phyloP scores from a whole-genome alignment of 1,140 invertebrate genomes.

The Coelopa frigida region DNA sequence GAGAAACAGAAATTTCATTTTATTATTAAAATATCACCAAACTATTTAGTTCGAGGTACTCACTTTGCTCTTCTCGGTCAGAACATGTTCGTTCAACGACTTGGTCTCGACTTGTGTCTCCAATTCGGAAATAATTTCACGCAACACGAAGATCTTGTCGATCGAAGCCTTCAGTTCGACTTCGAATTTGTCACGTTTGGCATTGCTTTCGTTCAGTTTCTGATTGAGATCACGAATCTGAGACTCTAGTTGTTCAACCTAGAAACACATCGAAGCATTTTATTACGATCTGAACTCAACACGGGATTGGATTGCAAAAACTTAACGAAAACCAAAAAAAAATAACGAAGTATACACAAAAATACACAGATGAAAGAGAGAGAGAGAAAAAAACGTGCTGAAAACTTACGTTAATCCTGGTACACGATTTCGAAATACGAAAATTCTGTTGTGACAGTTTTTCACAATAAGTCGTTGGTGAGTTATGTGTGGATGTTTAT shows the following conservation, averaged over 20 bases:
- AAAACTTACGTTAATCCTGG: constrained; percentile 9
- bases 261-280: too few relatives aligned
- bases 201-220: constrained; percentile 53
- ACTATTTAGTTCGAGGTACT: constrained; percentile 1
- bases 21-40: neutral
- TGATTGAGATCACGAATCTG: constrained; percentile 61
- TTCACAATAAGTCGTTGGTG: too few relatives aligned
- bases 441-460: too few relatives aligned
- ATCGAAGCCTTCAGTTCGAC: constrained; percentile 59
- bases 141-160: constrained; percentile 62
- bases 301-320: neutral
- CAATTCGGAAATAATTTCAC: constrained; percentile 68
- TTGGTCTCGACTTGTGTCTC: constrained; percentile 64
- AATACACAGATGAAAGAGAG: neutral
- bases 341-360: neutral
- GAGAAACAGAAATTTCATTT: neutral
- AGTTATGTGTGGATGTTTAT: too few relatives aligned
- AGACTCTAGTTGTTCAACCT: constrained; percentile 49
- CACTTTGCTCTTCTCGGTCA: constrained; percentile 33
- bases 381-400: neutral
- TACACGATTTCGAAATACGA: too few relatives aligned
- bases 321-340: neutral
- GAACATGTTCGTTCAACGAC: constrained; percentile 38
- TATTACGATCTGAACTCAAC: neutral
- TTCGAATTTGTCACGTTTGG: constrained; percentile 53